Percentiles rank a stretch among this genome's conserved stretches.
These are phyloP conservation scores for Epinephelus coioides DNA, from an alignment of 2,797 vertebrate species.

Conservation along the genomic window DNA sequence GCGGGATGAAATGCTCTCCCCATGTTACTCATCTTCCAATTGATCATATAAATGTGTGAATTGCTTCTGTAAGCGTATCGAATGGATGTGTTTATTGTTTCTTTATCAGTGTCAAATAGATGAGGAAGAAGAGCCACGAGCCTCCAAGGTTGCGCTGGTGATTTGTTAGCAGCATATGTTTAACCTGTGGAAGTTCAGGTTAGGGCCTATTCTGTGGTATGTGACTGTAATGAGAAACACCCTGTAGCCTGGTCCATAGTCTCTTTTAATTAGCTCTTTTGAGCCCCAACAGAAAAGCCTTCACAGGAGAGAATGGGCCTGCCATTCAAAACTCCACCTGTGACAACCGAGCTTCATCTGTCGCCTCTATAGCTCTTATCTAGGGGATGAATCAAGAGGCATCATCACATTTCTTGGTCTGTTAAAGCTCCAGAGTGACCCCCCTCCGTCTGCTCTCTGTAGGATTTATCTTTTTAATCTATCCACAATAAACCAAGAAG, in stretches of 20 bases:
- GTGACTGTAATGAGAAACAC: conserved; percentile 51
- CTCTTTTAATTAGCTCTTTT: conserved; percentile 71
- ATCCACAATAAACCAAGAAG: conserved; percentile 49
- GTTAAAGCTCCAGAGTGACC: conserved; percentile 53
- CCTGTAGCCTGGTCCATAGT: conserved; percentile 10
- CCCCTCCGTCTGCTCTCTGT: conserved; percentile 24
- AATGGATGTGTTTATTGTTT: conserved; percentile 63
- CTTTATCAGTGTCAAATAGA: conserved; percentile 63
- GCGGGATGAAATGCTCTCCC: conserved; percentile 43
- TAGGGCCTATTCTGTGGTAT: conserved; percentile 18
- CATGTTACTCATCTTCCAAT: conserved; percentile 67
- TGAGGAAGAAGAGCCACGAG: conserved; percentile 28
- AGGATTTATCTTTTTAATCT: conserved; percentile 61
- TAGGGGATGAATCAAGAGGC: conserved; percentile 67
- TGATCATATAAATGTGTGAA: conserved; percentile 70
- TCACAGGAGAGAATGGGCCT: conserved; percentile 65
- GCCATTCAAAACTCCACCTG: conserved; percentile 72
- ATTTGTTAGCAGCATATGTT: conserved; percentile 28
- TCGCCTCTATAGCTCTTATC: conserved; percentile 65
- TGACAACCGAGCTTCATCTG: conserved; percentile 61
- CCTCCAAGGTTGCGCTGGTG: conserved; percentile 16
- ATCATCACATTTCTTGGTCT: conserved; percentile 71
- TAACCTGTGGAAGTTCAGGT: conserved; percentile 29
- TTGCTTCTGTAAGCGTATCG: conserved; percentile 54
- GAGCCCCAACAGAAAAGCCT: conserved; percentile 58